A percentile compares a stretch with the other conserved stretches of the same genome.
phyloP scores from a whole-genome alignment of 37 sponge, comb jelly and placozoan genomes.

The Diacarnus erythraeanus region DNA sequence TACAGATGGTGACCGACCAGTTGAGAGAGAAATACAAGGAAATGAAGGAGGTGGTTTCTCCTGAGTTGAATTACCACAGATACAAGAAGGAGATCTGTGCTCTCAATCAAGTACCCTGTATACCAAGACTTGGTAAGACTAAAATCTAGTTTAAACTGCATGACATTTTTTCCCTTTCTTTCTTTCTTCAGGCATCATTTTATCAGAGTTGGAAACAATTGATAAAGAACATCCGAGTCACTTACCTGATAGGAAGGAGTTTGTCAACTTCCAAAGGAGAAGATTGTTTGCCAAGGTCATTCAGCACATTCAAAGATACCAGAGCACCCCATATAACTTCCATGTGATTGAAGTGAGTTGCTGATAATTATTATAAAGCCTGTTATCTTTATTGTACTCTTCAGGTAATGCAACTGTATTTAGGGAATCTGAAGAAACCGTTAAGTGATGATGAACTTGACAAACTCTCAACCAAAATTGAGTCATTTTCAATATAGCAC shows the following conservation, averaged over 20 bases:
- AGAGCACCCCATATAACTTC: conserved; percentile 53
- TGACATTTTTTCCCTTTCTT: background rate
- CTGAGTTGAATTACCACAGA: conserved; percentile 39
- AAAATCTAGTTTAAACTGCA: background rate
- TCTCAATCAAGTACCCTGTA: conserved; percentile 43
- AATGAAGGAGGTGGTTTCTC: conserved; percentile 44
- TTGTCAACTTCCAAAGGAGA: conserved; percentile 64
- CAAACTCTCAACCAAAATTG: conserved; percentile 26
- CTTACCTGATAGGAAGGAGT: conserved; percentile 24
- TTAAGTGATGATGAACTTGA: conserved; percentile 16
- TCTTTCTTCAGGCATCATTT: conserved; percentile 24
- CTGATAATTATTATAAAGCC: background rate
- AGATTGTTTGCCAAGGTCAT: conserved; percentile 44
- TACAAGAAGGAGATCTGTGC: conserved; percentile 45
- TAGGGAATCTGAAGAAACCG: conserved; percentile 10
- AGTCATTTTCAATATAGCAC: background rate
- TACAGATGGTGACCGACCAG: conserved; percentile 46
- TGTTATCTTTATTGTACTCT: background rate
- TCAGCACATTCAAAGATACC: conserved; percentile 26
- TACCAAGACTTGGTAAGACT: conserved; percentile 55
- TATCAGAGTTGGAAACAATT: conserved; percentile 33
- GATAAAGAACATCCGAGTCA: conserved; percentile 25
- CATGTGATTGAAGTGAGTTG: conserved; percentile 28
- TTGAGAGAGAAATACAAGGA: conserved; percentile 20
- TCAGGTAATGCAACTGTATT: conserved; percentile 34